Conservation (phyloP, 2,797 vertebrate species). For the Lepidocolaptes lacrymiger region DNA sequence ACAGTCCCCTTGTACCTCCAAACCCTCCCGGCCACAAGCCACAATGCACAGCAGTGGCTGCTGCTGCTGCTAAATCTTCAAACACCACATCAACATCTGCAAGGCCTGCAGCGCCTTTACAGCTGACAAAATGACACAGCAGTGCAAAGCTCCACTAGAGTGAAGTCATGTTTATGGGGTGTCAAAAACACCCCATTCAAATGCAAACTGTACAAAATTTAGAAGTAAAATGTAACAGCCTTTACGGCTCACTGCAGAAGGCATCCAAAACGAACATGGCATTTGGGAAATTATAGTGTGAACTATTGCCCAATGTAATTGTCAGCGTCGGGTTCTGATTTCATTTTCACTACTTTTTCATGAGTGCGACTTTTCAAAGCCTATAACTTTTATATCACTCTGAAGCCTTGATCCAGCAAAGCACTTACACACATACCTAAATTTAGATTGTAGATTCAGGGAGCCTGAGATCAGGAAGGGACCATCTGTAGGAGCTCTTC, state of each 20-base stretch:
- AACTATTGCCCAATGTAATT: constrained; percentile 50
- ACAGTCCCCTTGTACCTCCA: not conserved
- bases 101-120: not conserved
- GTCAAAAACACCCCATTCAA: constrained; percentile 35
- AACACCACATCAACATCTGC: not conserved
- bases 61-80: not conserved
- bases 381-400: constrained; percentile 35
- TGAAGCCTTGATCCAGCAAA: constrained; percentile 54
- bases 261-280: not conserved
- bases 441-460: constrained; percentile 55
- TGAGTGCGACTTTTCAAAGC: constrained; percentile 46
- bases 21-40: not conserved
- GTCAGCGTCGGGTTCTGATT: not conserved
- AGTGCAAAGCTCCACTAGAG: not conserved
- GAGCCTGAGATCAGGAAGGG: constrained; percentile 52
- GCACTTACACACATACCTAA: constrained; percentile 34
- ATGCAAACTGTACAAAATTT: constrained; percentile 26
- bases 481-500: constrained; percentile 56
- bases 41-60: not conserved
- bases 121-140: not conserved
- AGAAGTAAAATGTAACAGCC: constrained; percentile 29
- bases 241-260: constrained; percentile 31
- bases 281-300: constrained; percentile 30
- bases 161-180: constrained; percentile 37
- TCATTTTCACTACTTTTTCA: constrained; percentile 43